Evolutionary conservation across 2,797 vertebrate species (phyloP).

Genomic region (Rhinogobio ventralis): DNA sequence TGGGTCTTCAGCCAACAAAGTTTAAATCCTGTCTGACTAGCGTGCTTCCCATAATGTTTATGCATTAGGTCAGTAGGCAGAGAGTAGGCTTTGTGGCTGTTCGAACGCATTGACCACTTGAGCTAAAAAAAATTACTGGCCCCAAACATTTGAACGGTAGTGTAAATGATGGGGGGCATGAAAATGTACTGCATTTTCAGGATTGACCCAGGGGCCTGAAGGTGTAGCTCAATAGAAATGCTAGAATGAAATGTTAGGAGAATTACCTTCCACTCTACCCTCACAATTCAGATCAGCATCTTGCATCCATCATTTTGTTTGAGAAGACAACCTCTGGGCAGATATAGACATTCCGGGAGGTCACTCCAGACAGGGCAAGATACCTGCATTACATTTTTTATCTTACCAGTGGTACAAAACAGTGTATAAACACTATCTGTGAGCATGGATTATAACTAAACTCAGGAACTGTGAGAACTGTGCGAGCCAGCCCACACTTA

Average conservation of each 20-base stretch:
- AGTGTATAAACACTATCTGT: neutral
- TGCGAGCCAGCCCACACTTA: neutral
- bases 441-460: slow-evolving; percentile 11
- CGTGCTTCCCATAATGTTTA: too few species aligned
- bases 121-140: too few species aligned
- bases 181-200: neutral
- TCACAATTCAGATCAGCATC: slow-evolving; percentile 14
- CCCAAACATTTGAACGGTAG: too few species aligned
- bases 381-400: neutral
- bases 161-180: too few species aligned
- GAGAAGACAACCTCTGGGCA: neutral
- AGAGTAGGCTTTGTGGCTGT: too few species aligned
- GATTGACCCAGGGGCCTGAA: neutral
- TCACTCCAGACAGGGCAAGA: neutral
- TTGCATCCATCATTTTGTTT: slow-evolving; percentile 14
- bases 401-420: slow-evolving; percentile 13
- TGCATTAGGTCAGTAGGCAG: too few species aligned
- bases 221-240: neutral
- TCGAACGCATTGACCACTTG: too few species aligned
- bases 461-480: neutral
- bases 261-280: neutral
- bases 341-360: slow-evolving; percentile 17
- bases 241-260: neutral
- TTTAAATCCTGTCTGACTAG: too few species aligned
- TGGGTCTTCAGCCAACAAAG: too few species aligned